Evolutionary conservation across 2,113 vertebrate species (phyloP), one percentile per base, ranked within the genome.

Genomic region (Ceyx melanurus): DNA sequence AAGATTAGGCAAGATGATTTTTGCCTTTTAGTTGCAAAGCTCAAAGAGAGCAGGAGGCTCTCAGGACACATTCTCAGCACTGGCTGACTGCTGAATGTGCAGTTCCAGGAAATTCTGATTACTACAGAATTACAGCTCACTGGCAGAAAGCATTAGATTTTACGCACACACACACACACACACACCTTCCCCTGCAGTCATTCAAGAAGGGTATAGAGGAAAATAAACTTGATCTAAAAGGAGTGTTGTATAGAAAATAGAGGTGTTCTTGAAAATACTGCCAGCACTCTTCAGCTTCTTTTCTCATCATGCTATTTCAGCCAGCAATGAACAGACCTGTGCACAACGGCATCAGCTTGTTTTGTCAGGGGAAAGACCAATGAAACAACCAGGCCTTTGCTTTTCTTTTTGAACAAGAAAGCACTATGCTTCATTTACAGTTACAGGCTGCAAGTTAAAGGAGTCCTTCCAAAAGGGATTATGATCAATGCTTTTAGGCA

Each of bases 1-100:
- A 84, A 81, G 73, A 73, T 76, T 84, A 93, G 51, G 62, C n/a
- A 80, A 93, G 58, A 54, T 90, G 74, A 93, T 90, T 89, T 90
- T 70, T 1, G 31, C 80, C 67, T 93, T 90, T 95, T 43, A 95
- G 72, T 33, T 60, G 35, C 73, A 87, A 96, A 94, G 82, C 72
- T 77, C 66, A 79, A 48, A 84, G 74, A 95, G 91, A 95, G 84
- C 86, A 84, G 91, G 64, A 74, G 0, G 1, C 48, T 87, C 88
- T 89, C 84, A 75, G 87, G 75, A 91, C 2, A 4, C 40, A 66
- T 76, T 87, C 83, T 93, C 82, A 87, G 90, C 81, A 46, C 43
- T 66, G 68, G 40, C 72, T 1, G 11, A 46, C 71, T 66, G 86
- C 88, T 93, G 95, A 97, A 82, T 72, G 50, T 56, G 93, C 89